Percentiles rank a stretch among this genome's conserved stretches.
These are phyloP conservation scores for Pentalonia nigronervosa DNA, from an alignment of 1,140 invertebrate species.

Conservation along the genomic window DNA sequence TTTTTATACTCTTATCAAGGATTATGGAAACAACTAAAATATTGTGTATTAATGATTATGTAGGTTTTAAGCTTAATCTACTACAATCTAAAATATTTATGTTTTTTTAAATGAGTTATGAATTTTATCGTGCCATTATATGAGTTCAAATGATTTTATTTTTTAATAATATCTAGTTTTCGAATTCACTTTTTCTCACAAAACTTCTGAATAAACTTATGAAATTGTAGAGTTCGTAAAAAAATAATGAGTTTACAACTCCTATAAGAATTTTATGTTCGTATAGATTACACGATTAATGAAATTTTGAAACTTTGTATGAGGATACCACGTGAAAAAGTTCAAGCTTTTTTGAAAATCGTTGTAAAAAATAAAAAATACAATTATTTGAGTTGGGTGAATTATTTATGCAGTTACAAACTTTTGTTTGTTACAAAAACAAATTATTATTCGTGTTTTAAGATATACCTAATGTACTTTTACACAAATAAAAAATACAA, in stretches of 20 bases:
- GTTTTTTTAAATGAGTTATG: background rate
- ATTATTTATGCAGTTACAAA: too few relatives aligned
- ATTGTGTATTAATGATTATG: background rate
- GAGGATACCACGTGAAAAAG: too few relatives aligned
- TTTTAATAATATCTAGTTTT: background rate
- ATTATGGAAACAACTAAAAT: slow-evolving; percentile 2
- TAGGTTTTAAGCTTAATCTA: slow-evolving; percentile 2
- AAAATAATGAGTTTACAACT: background rate
- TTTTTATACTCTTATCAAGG: background rate
- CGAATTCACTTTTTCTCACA: background rate
- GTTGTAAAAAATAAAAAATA: too few relatives aligned
- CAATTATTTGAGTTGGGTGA: too few relatives aligned
- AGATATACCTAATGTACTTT: too few relatives aligned
- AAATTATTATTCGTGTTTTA: too few relatives aligned
- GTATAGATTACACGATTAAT: background rate
- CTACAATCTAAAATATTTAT: background rate
- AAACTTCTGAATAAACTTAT: background rate
- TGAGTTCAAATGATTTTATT: slow-evolving; percentile 5
- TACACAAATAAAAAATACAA: too few relatives aligned
- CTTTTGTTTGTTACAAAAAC: too few relatives aligned
- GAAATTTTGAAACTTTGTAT: background rate
- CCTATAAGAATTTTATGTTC: background rate
- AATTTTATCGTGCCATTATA: background rate
- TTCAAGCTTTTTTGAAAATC: too few relatives aligned
- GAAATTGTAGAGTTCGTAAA: background rate